A percentile compares a stretch with the other conserved stretches of the same genome.
These are phyloP conservation scores for Plectropomus leopardus DNA, from an alignment of 2,113 vertebrate species.

Conservation along the genomic window DNA sequence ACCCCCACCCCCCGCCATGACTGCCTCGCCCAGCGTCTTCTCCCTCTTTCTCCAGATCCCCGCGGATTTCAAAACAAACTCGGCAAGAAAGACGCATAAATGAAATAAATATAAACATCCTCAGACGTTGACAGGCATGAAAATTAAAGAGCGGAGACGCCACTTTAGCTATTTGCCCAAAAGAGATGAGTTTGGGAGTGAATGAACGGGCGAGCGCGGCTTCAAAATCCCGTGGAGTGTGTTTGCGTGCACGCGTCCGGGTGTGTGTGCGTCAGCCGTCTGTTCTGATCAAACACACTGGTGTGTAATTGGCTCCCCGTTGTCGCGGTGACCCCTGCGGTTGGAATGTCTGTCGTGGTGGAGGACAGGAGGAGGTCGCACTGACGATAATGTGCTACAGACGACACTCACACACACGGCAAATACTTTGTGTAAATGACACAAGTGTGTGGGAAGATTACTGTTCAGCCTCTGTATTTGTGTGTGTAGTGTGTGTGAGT, in stretches of 20 bases:
- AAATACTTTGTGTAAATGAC: slow-evolving; percentile 64
- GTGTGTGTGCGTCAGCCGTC: slow-evolving; percentile 65
- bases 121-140: slow-evolving; percentile 73
- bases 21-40: slow-evolving; percentile 30
- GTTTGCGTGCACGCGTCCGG: neutral
- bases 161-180: slow-evolving; percentile 69
- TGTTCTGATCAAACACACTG: slow-evolving; percentile 83
- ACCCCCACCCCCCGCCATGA: neutral
- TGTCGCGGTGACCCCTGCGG: slow-evolving; percentile 77
- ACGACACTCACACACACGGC: slow-evolving; percentile 30
- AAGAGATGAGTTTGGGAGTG: slow-evolving; percentile 68
- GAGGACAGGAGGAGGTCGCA: slow-evolving; percentile 80
- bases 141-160: slow-evolving; percentile 78
- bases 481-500: slow-evolving; percentile 19
- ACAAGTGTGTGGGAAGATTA: slow-evolving; percentile 71
- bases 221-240: slow-evolving; percentile 36
- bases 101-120: slow-evolving; percentile 74
- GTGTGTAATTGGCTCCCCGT: slow-evolving; percentile 85
- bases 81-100: slow-evolving; percentile 46
- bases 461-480: slow-evolving; percentile 39
- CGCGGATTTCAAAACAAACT: slow-evolving; percentile 71
- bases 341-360: slow-evolving; percentile 77
- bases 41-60: slow-evolving; percentile 44
- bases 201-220: slow-evolving; percentile 36
- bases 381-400: slow-evolving; percentile 74